Evolutionary conservation across 2,113 vertebrate genomes (phyloP).

Genomic region (Grammomys dolichurus): DNA sequence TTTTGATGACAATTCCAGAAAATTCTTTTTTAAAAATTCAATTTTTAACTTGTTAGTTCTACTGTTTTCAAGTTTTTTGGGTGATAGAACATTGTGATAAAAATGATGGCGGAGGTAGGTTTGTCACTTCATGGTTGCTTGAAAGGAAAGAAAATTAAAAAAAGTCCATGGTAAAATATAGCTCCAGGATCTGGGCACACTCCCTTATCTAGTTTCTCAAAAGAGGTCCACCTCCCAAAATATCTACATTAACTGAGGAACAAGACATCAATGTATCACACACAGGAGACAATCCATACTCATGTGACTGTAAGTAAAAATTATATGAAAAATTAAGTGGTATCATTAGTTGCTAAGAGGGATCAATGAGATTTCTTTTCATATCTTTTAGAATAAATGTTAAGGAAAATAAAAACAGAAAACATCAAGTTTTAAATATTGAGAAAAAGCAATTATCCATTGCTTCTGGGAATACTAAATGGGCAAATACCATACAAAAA

Average conservation of each 20-base stretch:
- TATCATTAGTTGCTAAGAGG: neutral
- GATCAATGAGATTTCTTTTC: neutral
- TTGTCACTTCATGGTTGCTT: neutral
- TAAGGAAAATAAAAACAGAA: neutral
- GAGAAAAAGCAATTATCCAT: neutral
- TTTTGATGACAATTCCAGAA: neutral
- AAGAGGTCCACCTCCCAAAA: neutral
- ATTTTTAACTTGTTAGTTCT: neutral
- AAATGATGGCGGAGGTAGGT: neutral
- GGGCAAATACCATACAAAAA: neutral
- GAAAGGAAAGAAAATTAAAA: neutral
- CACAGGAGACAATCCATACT: neutral
- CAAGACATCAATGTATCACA: neutral
- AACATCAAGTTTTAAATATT: neutral
- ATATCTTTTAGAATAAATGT: neutral
- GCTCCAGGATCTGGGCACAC: rapidly evolving
- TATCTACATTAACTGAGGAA: neutral
- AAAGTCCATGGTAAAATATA: neutral
- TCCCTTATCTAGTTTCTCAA: neutral
- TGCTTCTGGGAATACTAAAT: neutral
- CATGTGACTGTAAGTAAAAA: neutral
- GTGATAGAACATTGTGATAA: neutral
- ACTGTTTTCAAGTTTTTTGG: neutral
- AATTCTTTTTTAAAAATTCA: too few relatives aligned
- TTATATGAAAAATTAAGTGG: neutral